Conservation (phyloP, 1,140 invertebrate genomes). For the Pseudomyrmex pallidus region DNA sequence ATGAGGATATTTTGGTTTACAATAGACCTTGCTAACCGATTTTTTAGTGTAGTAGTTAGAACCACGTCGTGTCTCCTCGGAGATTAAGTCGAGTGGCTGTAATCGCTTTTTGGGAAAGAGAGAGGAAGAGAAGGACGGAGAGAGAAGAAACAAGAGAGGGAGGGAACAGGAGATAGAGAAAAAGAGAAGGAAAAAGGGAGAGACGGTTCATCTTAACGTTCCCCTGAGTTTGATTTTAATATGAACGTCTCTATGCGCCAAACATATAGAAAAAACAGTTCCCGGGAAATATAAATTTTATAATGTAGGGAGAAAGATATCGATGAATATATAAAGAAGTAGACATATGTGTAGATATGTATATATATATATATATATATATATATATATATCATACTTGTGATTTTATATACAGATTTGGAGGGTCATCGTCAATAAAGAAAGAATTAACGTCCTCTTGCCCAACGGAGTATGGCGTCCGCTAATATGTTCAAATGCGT, state of each 20-base stretch:
- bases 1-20: conserved; percentile 64
- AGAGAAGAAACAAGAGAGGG: neutral
- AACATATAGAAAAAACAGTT: conserved; percentile 55
- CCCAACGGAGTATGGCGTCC: conserved; percentile 96
- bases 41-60: conserved; percentile 28
- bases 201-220: conserved; percentile 71
- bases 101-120: conserved; percentile 34
- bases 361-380: no score
- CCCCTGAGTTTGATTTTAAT: conserved; percentile 74
- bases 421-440: conserved; percentile 72
- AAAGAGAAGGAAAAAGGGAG: conserved; percentile 48
- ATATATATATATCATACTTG: conserved; percentile 64
- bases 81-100: conserved; percentile 50
- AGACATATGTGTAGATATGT: conserved; percentile 2
- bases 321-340: conserved; percentile 72
- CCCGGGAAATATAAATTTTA: conserved; percentile 58
- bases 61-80: conserved; percentile 35
- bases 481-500: conserved; percentile 97
- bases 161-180: neutral
- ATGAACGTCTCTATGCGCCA: conserved; percentile 58
- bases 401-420: conserved; percentile 71
- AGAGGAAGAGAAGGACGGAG: neutral
- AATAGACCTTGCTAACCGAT: conserved; percentile 44
- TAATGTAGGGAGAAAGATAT: conserved; percentile 63
- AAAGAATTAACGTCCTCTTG: conserved; percentile 91